These are phyloP conservation scores for Tachystola acroxantha DNA, from an alignment of 2,888 invertebrate genomes.

Conservation along the genomic window DNA sequence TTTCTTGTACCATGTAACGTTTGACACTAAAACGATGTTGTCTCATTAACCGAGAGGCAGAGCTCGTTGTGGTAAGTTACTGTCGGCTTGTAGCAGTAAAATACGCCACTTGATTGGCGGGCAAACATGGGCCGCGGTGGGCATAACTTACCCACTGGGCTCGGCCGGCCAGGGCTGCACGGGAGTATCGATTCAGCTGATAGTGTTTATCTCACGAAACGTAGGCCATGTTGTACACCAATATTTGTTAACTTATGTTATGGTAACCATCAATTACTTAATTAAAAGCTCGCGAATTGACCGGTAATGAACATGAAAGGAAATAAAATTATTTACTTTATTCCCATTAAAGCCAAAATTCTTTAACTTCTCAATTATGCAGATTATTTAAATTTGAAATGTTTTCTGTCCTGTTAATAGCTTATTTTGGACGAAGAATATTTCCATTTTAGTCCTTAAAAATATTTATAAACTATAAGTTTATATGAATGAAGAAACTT, in stretches of 20 bases:
- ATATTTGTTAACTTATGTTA: slow-evolving; percentile 14
- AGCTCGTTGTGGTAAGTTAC: slow-evolving; percentile 66
- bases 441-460: background rate
- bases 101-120: slow-evolving; percentile 60
- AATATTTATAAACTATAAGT: no score
- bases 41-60: slow-evolving; percentile 64
- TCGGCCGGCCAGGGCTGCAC: slow-evolving; percentile 5
- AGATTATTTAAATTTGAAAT: slow-evolving; percentile 7
- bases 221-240: slow-evolving; percentile 6
- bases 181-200: slow-evolving; percentile 32
- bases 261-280: slow-evolving; percentile 11
- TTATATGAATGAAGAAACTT: background rate
- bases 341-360: slow-evolving; percentile 3
- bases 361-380: slow-evolving; percentile 11
- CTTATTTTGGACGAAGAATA: slow-evolving; percentile 6
- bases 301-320: slow-evolving; percentile 3
- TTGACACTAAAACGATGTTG: slow-evolving; percentile 61
- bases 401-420: background rate
- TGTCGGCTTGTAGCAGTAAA: slow-evolving; percentile 56
- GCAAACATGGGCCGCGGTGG: slow-evolving; percentile 41
- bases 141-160: slow-evolving; percentile 23
- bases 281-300: slow-evolving; percentile 10
- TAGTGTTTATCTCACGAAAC: slow-evolving; percentile 26
- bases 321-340: slow-evolving; percentile 10
- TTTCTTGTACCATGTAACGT: slow-evolving; percentile 41